Evolutionary conservation across 2,888 invertebrate species (phyloP), one percentile per base, ranked within the genome.

Genomic region (Monopis laevigella): DNA sequence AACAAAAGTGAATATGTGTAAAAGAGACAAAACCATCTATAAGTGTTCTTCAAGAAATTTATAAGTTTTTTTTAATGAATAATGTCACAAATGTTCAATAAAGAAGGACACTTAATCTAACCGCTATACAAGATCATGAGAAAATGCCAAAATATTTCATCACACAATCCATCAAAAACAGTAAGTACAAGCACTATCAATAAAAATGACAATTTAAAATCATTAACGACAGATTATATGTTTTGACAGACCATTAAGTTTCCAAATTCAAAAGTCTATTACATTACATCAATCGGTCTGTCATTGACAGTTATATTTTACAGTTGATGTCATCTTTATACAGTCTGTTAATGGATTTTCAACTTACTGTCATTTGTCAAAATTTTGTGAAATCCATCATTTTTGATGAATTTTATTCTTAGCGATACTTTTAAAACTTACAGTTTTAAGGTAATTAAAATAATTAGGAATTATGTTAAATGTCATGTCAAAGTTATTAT

Each of bases 191-290:
- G 48, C 46, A 43, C 41, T 45, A 46, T 55, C 61, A 55, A 55
- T 62, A 58, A 59, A 49, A 46, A 50, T 51, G 51, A 54, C 54
- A 55, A 61, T 62, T 52, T 52, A 52, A 56, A 58, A 59, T 65
- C 70, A 71, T 75, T 74, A 70, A 59, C 54, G 53, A 44, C 24
- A 24, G 59, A 62, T 64, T 65, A 71, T 72, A 70, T 77, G 69
- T 77, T 78, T 74, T 74, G 78, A 77, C 74, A 78, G 62, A 62
- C 73, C 74, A 77, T 77, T 77, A 70, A 56, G 54, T 58, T 52
- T 54, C 44, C 45, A 55, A 45, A 52, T 53, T 58, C 54, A 55
- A 50, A 55, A 54, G 55, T 53, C n/a, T n/a, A n/a, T n/a, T 51
- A 50, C 56, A 60, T 63, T 70, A 68, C 63, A 69, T 54, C 61